Percentiles rank a stretch among this genome's conserved stretches.
Evolutionary conservation across 2,797 vertebrate genomes (phyloP).

Genomic region (Varecia variegata): DNA sequence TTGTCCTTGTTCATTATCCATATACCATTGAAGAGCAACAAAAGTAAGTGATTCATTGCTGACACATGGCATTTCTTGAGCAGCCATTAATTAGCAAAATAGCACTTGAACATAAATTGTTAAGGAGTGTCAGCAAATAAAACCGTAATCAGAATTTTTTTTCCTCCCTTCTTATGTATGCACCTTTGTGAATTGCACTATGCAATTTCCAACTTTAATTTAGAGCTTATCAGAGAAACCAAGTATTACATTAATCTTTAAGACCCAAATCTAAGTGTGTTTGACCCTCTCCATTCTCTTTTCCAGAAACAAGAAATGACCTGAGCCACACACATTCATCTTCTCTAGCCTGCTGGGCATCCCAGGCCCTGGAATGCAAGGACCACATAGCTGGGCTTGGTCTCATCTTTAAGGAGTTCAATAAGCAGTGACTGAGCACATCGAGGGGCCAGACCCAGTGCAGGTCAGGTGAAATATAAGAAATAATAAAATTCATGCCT

Average conservation of each 20-base stretch:
- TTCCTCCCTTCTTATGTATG: constrained; percentile 56
- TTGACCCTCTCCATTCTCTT: constrained; percentile 31
- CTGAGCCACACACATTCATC: background rate
- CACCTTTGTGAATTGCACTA: background rate
- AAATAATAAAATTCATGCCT: background rate
- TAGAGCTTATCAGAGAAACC: constrained; percentile 60
- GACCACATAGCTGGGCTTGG: background rate
- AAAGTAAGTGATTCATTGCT: constrained; percentile 86
- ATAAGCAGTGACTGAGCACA: background rate
- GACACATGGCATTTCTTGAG: constrained; percentile 84
- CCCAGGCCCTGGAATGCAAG: background rate
- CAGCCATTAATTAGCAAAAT: constrained; percentile 85
- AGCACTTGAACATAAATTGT: constrained; percentile 83
- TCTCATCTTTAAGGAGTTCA: background rate
- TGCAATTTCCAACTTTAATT: constrained; percentile 69
- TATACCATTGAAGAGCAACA: constrained; percentile 81
- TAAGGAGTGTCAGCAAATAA: constrained; percentile 81
- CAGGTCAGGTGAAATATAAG: background rate
- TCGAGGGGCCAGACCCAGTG: background rate
- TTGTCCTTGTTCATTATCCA: constrained; percentile 85
- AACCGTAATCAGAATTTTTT: constrained; percentile 81
- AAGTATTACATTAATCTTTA: constrained; percentile 69
- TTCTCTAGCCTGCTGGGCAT: background rate
- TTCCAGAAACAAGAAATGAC: constrained; percentile 61
- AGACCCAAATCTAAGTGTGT: background rate